phyloP scores from a whole-genome alignment of 1,140 invertebrate genomes.

The Periplaneta americana region DNA sequence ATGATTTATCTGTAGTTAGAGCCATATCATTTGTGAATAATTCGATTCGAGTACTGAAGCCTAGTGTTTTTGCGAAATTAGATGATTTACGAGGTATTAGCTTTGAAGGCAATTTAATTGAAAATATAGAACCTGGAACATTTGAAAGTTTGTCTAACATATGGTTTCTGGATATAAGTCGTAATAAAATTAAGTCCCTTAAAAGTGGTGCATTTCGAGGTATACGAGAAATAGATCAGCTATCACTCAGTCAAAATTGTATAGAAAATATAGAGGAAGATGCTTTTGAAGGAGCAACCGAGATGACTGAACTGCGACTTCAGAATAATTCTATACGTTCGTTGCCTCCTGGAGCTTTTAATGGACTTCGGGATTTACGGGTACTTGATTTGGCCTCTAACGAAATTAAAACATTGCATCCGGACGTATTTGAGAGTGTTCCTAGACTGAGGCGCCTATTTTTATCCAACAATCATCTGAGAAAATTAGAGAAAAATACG shows the following conservation, averaged over 20 bases:
- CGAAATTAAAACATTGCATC: neutral
- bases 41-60: neutral
- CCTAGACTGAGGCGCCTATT: neutral
- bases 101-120: neutral
- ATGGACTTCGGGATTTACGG: neutral
- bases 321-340: neutral
- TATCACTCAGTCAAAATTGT: neutral
- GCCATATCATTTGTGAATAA: neutral
- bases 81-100: neutral
- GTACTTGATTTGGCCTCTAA: neutral
- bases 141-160: neutral
- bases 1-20: neutral
- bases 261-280: neutral
- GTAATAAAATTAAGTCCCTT: neutral
- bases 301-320: neutral
- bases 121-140: neutral
- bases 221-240: neutral
- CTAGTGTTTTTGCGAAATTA: neutral
- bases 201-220: neutral
- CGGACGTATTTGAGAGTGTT: neutral
- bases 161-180: neutral
- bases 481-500: neutral
- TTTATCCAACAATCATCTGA: neutral
- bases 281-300: neutral
- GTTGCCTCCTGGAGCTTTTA: neutral